phyloP scores from a whole-genome alignment of 2,888 invertebrate species.

The Chydorus sphaericus region DNA sequence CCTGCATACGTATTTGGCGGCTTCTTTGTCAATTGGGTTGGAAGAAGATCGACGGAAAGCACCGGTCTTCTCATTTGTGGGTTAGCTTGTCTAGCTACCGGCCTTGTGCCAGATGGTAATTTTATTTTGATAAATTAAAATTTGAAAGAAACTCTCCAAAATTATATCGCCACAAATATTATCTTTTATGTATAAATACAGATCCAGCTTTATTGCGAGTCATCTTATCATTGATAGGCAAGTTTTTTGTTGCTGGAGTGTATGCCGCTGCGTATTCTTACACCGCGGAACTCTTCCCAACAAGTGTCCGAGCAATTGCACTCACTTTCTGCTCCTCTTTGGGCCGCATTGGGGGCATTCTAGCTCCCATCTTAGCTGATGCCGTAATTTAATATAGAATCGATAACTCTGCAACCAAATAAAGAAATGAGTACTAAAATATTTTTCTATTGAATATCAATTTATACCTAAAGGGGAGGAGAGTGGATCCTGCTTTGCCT shows the following conservation, averaged over 20 bases:
- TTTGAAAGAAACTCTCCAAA: too few relatives aligned
- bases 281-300: neutral
- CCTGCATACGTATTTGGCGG: neutral
- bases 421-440: too few relatives aligned
- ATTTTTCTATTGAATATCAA: neutral
- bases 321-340: neutral
- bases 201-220: neutral
- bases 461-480: too few relatives aligned
- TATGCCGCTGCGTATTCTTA: neutral
- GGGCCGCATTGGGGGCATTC: neutral
- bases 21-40: neutral
- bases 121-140: neutral
- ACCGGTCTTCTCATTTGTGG: neutral
- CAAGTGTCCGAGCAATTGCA: neutral
- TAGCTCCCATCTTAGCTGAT: neutral
- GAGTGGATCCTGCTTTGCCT: slow-evolving; percentile 5
- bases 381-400: too few relatives aligned
- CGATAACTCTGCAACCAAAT: too few relatives aligned
- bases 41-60: neutral
- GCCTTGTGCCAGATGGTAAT: neutral
- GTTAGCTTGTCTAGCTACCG: neutral
- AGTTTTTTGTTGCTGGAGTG: neutral
- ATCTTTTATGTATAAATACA: too few relatives aligned
- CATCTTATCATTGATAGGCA: neutral
- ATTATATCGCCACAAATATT: too few relatives aligned